These are phyloP conservation scores for Glandiceps talaboti DNA, from an alignment of 53 echinoderm and acorn worm genomes.

Conservation along the genomic window DNA sequence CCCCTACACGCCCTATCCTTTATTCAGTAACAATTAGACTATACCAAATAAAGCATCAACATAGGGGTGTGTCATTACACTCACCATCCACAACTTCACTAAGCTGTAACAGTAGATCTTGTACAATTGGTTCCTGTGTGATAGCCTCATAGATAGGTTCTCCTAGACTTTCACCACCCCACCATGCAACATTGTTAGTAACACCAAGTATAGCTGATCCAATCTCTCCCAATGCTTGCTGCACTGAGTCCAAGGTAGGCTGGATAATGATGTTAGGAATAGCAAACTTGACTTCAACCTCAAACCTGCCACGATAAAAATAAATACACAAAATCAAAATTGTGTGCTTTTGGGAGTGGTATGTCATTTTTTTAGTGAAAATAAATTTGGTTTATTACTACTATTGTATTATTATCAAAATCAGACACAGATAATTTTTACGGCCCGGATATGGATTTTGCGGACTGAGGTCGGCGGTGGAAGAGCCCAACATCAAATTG, in stretches of 20 bases:
- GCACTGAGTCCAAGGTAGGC: conserved; percentile 79
- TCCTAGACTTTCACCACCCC: conserved; percentile 66
- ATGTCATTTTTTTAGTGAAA: no score
- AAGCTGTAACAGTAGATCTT: conserved; percentile 64
- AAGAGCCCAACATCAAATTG: no score
- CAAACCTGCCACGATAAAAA: conserved; percentile 40
- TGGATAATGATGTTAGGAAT: conserved; percentile 96
- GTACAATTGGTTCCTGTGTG: conserved; percentile 55
- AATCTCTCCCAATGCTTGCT: conserved; percentile 55
- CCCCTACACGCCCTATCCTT: no score
- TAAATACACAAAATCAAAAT: not conserved
- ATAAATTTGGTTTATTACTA: no score
- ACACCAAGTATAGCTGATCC: conserved; percentile 58
- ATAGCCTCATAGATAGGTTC: conserved; percentile 73
- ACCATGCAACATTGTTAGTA: conserved; percentile 65
- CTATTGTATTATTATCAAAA: no score
- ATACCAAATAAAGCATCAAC: no score
- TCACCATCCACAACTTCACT: conserved; percentile 70
- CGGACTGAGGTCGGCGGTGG: no score
- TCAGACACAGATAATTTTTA: no score
- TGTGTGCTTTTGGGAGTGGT: no score
- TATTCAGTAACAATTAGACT: no score
- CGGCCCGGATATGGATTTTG: no score
- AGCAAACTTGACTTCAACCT: conserved; percentile 85
- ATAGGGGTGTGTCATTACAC: no score